Evolutionary conservation across 2,113 vertebrate species (phyloP), one percentile per base, ranked within the genome.

Genomic region (Podarcis cretensis): DNA sequence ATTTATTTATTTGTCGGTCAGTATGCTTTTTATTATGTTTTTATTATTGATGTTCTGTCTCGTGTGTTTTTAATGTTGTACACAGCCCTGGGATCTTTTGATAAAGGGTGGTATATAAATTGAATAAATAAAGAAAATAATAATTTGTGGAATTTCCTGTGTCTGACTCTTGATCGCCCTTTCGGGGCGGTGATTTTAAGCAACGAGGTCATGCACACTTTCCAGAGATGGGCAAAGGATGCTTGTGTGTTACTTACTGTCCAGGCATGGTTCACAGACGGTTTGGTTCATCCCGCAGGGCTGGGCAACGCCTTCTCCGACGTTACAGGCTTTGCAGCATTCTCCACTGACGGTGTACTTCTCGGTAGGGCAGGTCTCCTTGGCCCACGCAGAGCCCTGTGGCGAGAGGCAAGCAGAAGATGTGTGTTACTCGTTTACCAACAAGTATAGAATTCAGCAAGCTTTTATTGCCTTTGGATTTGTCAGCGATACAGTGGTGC

Each of bases 271-370:
- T 89, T 97, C 90, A 2, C 99, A 99, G 87, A 97, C 94, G 0
- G 99, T 99, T 96, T 99, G 98, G 87, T 97, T 97, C 73, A 89
- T 93, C 40, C 97, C 98, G 0, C 99, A 99, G 30, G 94, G 94
- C 92, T 95, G 96, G 89, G 95, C 92, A 89, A 99, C 97, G 0
- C 99, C 99, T 89, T 99, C 99, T 1, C 99, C 99, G n/a, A 98
- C 96, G 87, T 97, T 98, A 93, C 99, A 99, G 92, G 97, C 91
- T 87, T 83, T 90, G 92, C 99, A 99, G 97, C 99, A 99, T 81
- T 99, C 98, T 0, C 98, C 98, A 0, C 89, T 84, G 0, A 74
- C 21, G 0, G 98, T 99, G 92, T 96, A 98, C 68, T 97, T 88
- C 37, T 87, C 89, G 0, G 97, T 97, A 10, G 3, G 6, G 71